Evolutionary conservation across 2,888 invertebrate species (phyloP).

Genomic region (Cephus sareptanus): DNA sequence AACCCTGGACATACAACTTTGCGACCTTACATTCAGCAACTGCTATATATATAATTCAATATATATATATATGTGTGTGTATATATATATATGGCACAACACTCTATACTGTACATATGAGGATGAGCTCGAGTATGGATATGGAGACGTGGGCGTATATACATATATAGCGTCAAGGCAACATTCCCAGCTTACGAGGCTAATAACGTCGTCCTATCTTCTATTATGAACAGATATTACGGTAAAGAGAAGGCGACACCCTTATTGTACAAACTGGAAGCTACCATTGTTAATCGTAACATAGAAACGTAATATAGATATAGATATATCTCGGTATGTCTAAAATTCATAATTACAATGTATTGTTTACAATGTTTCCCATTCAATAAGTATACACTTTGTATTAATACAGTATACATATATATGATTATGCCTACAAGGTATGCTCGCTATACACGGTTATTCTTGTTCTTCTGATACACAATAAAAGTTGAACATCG

Average conservation of each 20-base stretch:
- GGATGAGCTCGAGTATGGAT: background rate
- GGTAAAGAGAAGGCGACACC: background rate
- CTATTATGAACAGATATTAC: conserved; percentile 4
- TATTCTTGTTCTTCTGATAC: background rate
- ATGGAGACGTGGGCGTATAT: background rate
- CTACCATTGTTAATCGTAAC: background rate
- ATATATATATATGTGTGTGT: no score
- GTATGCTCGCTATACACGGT: background rate
- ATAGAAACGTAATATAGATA: background rate
- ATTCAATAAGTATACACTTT: conserved; percentile 7
- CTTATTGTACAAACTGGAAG: background rate
- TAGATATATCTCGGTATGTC: background rate
- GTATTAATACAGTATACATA: background rate
- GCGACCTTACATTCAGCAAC: background rate
- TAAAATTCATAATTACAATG: background rate
- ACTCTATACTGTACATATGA: background rate
- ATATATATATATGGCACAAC: background rate
- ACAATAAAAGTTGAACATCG: background rate
- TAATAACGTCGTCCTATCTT: conserved; percentile 9
- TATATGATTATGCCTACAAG: background rate
- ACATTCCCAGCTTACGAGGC: background rate
- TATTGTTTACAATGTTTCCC: background rate
- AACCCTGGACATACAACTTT: background rate
- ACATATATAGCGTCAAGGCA: background rate
- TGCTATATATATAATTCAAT: background rate